Conservation (phyloP, 2,113 vertebrate species). For the Tupaia tana region DNA sequence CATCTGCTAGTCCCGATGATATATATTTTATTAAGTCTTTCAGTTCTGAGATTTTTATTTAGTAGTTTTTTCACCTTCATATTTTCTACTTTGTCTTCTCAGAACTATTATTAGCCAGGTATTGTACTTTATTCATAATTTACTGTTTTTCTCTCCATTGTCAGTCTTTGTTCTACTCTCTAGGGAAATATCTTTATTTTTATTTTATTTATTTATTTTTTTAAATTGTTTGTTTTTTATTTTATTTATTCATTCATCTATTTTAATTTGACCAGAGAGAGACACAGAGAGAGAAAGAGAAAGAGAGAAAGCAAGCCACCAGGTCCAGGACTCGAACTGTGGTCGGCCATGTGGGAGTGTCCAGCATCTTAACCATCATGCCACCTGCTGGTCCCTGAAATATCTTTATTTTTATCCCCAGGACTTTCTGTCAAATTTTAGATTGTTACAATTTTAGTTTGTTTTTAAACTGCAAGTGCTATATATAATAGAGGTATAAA, state of each 20-base stretch:
- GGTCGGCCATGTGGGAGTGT: no score
- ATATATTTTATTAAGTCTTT: background rate
- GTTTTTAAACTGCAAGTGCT: background rate
- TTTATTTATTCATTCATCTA: no score
- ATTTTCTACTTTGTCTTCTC: slow-evolving; percentile 14
- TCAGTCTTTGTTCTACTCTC: background rate
- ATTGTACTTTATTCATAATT: background rate
- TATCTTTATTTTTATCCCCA: background rate
- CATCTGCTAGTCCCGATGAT: background rate
- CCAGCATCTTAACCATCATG: no score
- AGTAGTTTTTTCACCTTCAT: background rate
- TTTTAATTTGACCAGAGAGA: no score
- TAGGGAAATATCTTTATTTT: background rate
- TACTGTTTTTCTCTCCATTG: background rate
- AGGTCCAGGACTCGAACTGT: no score
- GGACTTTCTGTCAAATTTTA: slow-evolving; percentile 37
- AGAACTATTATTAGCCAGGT: background rate
- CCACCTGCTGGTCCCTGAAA: no score
- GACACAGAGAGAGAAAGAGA: no score
- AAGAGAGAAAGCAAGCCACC: no score
- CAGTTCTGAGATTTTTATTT: slow-evolving; percentile 3
- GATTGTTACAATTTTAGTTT: background rate
- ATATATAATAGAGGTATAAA: background rate
- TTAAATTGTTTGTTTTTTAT: no score
- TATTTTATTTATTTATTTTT: no score